Evolutionary conservation across 2,888 invertebrate species (phyloP), one percentile per base, ranked within the genome.

Genomic region (Thereva unica): DNA sequence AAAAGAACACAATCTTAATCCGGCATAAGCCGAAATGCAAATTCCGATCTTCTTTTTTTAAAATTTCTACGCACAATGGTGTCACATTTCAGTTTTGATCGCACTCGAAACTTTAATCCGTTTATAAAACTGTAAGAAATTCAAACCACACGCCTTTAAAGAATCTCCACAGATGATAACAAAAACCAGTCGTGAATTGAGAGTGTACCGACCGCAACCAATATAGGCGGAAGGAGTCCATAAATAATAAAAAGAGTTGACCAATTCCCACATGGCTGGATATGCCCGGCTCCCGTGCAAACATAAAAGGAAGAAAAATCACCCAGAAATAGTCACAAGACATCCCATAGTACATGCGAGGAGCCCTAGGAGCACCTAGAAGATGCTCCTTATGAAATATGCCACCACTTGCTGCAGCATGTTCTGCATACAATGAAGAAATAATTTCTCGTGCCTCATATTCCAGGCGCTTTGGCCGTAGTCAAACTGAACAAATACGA

Each of bases 381-480:
- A 52, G 64, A 55, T 61, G 54, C 64, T 66, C 53, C 50, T 61
- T 69, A 69, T 64, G 67, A 69, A 67, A 69, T 69, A 67, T 67
- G 64, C 68, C 68, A 66, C 40, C 63, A 56, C 38, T 53, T 53
- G 52, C 49, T 12, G 55, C 63, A 41, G 50, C 55, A 45, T 38
- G 54, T 61, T 68, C 66, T 68, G 68, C 68, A 68, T 68, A 68
- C 68, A 68, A 68, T 68, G 66, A 66, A 68, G 68, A 68, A 68
- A 68, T 68, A 68, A 68, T 68, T 66, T 67, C 57, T 64, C 57
- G 23, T 59, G 37, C 57, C 40, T 57, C 57, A 55, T 59, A 59
- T 59, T 54, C 59, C 35, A 64, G 54, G 9, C 23, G 23, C 23
- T 23, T 23, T 23, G 23, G 40, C 49, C 23, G 42, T 7, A 5